Conservation (phyloP, 1,140 invertebrate genomes). For the Drosophila teissieri region DNA sequence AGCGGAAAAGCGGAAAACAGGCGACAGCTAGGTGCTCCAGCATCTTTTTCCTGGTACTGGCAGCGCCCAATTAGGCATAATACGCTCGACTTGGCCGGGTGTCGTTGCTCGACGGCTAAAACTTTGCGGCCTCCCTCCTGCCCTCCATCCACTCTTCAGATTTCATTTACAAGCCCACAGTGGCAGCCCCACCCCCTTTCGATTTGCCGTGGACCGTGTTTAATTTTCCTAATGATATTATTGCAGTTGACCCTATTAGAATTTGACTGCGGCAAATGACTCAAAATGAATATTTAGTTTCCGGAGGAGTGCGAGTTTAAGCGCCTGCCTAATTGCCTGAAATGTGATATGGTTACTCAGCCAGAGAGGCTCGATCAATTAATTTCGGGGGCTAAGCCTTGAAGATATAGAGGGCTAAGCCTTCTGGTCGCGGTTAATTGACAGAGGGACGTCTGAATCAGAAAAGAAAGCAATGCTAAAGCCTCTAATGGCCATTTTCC, state of each 20-base stretch:
- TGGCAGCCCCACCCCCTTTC: neutral
- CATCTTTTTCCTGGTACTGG: conserved; percentile 49
- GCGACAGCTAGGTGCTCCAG: conserved; percentile 59
- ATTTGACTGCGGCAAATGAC: conserved; percentile 77
- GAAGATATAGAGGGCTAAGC: conserved; percentile 44
- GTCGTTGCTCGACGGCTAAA: conserved; percentile 63
- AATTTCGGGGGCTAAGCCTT: conserved; percentile 63
- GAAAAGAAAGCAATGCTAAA: conserved; percentile 34
- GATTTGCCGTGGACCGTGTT: conserved; percentile 57
- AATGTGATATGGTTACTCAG: conserved; percentile 68
- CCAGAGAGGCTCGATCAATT: conserved; percentile 64
- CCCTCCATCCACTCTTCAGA: neutral
- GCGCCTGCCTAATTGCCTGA: conserved; percentile 67
- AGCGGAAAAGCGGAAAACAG: conserved; percentile 31
- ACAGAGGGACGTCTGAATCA: conserved; percentile 10
- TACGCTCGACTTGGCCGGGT: conserved; percentile 74
- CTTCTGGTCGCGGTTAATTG: conserved; percentile 57
- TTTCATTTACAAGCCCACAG: neutral
- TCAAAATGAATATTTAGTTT: conserved; percentile 80
- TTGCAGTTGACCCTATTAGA: conserved; percentile 82
- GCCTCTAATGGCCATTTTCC: conserved; percentile 8
- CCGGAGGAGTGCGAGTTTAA: conserved; percentile 42
- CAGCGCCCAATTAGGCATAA: conserved; percentile 81
- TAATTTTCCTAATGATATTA: conserved; percentile 84
- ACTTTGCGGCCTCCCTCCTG: conserved; percentile 54